Evolutionary conservation across 1,140 invertebrate species (phyloP).

Genomic region (Bombus difficillimus): DNA sequence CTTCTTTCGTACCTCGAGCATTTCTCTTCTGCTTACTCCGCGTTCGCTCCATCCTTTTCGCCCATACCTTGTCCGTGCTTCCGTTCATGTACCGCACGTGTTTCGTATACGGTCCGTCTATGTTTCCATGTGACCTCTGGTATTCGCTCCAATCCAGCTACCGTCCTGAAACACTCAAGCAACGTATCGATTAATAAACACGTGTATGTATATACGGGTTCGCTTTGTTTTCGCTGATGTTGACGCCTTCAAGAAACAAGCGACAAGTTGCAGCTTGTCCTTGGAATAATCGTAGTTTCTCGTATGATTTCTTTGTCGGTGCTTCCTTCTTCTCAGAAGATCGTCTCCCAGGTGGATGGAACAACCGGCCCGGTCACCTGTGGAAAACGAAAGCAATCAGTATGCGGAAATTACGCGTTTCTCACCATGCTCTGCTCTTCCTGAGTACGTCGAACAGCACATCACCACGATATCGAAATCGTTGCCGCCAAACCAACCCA

Average conservation of each 20-base stretch:
- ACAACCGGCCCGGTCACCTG: conserved; percentile 51
- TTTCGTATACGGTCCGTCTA: too few relatives aligned
- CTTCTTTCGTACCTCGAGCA: neutral
- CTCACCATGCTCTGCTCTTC: neutral
- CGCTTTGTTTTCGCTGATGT: neutral
- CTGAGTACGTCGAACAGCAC: too few relatives aligned
- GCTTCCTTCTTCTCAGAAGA: neutral
- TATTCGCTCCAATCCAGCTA: neutral
- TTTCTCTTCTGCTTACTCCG: neutral
- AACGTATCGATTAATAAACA: conserved; percentile 4
- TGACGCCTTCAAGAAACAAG: neutral
- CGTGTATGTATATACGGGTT: neutral
- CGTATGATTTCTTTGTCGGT: neutral
- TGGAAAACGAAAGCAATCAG: conserved; percentile 62
- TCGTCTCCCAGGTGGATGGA: neutral
- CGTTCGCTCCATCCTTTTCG: neutral
- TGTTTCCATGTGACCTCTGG: neutral
- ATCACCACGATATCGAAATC: neutral
- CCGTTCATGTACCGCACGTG: neutral
- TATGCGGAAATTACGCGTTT: conserved; percentile 41
- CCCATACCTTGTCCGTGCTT: neutral
- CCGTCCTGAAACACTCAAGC: conserved; percentile 29
- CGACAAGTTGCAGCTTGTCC: neutral
- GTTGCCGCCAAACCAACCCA: neutral
- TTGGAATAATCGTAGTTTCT: neutral